Conservation (phyloP, 2,797 vertebrate species). For the Amazonetta brasiliensis region DNA sequence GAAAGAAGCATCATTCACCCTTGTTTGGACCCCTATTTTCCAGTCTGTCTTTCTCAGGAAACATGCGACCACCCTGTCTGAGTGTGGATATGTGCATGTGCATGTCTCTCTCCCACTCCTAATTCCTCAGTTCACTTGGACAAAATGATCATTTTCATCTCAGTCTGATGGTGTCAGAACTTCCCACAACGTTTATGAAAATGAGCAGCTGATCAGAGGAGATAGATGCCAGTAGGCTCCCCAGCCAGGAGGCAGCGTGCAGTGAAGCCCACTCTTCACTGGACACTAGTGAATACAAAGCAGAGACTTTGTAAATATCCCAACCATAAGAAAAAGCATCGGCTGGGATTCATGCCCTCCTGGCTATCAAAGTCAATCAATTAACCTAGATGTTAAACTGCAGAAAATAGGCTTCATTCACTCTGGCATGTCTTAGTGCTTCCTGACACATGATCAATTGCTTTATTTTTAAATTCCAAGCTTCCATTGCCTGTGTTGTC, state of each 20-base stretch:
- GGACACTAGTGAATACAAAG: not conserved
- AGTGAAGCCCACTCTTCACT: not conserved
- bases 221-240: not conserved
- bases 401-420: not conserved
- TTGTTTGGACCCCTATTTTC: not conserved
- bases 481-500: not conserved
- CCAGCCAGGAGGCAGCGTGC: not conserved
- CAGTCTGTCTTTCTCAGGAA: not conserved
- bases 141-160: not conserved
- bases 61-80: not conserved
- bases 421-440: not conserved
- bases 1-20: not conserved
- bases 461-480: not conserved
- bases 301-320: not conserved
- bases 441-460: not conserved
- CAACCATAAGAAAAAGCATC: not conserved
- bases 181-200: not conserved
- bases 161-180: not conserved
- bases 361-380: not conserved
- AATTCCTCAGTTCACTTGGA: not conserved
- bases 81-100: fast-evolving
- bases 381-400: not conserved
- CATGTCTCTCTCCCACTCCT: not conserved
- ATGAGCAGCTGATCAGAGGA: not conserved
- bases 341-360: not conserved